phyloP scores from a whole-genome alignment of 1,140 invertebrate genomes.

The Plectus sambesii region DNA sequence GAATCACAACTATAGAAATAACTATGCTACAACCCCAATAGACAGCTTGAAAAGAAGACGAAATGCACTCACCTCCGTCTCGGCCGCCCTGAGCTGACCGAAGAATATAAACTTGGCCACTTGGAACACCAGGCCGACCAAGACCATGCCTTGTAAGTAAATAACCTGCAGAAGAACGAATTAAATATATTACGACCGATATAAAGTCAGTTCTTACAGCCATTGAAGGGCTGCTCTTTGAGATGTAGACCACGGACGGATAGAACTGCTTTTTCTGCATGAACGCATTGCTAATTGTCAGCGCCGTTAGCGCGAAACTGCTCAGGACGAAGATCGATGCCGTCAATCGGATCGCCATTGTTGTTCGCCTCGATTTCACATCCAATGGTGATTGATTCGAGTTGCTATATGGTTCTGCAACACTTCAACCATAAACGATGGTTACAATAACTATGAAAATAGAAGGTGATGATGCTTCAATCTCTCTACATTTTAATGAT shows the following conservation, averaged over 20 bases:
- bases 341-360: conserved; percentile 19
- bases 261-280: conserved; percentile 99
- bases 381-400: too few species aligned
- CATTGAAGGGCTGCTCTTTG: conserved; percentile 98
- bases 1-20: too few species aligned
- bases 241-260: conserved; percentile 96
- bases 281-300: conserved; percentile 91
- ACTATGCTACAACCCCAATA: too few species aligned
- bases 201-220: conserved; percentile 65
- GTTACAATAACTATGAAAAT: too few species aligned
- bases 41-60: too few species aligned
- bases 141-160: conserved; percentile 90
- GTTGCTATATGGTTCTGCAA: too few species aligned
- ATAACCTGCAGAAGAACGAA: conserved; percentile 92
- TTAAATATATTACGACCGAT: too few species aligned
- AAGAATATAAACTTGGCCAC: conserved; percentile 91
- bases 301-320: conserved; percentile 62
- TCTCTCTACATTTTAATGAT: too few species aligned
- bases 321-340: conserved; percentile 46
- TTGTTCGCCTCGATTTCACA: too few species aligned
- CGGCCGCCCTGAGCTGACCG: conserved; percentile 84
- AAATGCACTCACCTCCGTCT: conserved; percentile 86
- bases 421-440: too few species aligned
- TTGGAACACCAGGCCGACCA: conserved; percentile 86
- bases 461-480: too few species aligned